phyloP scores from a whole-genome alignment of 1,140 invertebrate species.

The Leguminivora glycinivorella region DNA sequence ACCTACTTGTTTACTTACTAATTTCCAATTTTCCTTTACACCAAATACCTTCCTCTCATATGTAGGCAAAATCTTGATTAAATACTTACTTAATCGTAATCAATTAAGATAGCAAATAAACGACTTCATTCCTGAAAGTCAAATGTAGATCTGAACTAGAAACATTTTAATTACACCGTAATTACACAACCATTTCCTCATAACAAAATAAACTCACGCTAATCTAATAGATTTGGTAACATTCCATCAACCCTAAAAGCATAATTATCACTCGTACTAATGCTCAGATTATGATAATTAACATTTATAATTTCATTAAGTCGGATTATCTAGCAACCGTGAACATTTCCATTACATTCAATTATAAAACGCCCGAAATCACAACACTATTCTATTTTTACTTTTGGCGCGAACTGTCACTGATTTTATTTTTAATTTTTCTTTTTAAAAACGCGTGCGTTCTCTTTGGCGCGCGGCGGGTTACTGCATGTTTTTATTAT shows the following conservation, averaged over 20 bases:
- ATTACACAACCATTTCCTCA: neutral
- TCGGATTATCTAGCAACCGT: neutral
- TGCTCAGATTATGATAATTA: neutral
- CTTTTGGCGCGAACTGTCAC: slow-evolving; percentile 15
- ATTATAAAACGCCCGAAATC: neutral
- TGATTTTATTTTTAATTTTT: slow-evolving; percentile 22
- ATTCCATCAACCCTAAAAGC: neutral
- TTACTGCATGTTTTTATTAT: slow-evolving; percentile 23
- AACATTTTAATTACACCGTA: no score
- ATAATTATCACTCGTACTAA: neutral
- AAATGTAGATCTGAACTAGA: no score
- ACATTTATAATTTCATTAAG: neutral
- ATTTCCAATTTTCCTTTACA: no score
- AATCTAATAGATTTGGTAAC: neutral
- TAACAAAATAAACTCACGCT: no score
- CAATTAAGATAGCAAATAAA: no score
- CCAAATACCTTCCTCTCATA: no score
- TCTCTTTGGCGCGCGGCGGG: neutral
- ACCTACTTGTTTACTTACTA: no score
- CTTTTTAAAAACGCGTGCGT: slow-evolving; percentile 19
- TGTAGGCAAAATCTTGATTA: no score
- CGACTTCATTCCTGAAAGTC: no score
- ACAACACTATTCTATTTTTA: neutral
- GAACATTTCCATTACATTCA: neutral
- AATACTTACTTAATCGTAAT: no score